Evolutionary conservation across 2,113 vertebrate species (phyloP).

Genomic region (Corythornis madagascariensis): DNA sequence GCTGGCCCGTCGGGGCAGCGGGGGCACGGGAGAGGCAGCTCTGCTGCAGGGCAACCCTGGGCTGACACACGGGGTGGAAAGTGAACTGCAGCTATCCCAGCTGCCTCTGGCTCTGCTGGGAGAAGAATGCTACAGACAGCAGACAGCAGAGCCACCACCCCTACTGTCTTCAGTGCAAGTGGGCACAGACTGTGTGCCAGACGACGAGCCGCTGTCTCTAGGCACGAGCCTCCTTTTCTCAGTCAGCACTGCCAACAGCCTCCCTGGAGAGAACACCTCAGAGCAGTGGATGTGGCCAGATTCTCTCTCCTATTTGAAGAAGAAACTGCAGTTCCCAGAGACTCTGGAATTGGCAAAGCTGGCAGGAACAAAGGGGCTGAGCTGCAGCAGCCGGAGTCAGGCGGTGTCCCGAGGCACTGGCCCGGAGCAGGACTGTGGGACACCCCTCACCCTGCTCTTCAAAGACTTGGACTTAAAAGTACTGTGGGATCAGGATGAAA

Average conservation of each 20-base stretch:
- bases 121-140: slow-evolving; percentile 6
- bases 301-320: background rate
- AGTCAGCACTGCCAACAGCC: fast-evolving
- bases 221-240: background rate
- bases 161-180: background rate
- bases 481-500: slow-evolving; percentile 65
- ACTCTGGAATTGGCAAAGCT: background rate
- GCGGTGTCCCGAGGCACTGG: background rate
- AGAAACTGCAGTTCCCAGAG: background rate
- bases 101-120: background rate
- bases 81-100: fast-evolving
- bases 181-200: fast-evolving
- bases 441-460: slow-evolving; percentile 51
- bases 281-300: background rate
- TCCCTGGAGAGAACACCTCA: background rate
- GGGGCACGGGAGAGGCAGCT: background rate
- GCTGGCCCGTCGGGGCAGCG: background rate
- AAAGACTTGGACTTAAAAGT: slow-evolving; percentile 72
- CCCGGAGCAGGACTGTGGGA: fast-evolving
- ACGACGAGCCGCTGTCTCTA: background rate
- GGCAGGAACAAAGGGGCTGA: background rate
- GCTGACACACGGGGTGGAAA: background rate
- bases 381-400: background rate
- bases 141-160: background rate
- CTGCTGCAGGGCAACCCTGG: background rate